Conservation (phyloP, 2,888 invertebrate species). For the Andrena camellia region DNA sequence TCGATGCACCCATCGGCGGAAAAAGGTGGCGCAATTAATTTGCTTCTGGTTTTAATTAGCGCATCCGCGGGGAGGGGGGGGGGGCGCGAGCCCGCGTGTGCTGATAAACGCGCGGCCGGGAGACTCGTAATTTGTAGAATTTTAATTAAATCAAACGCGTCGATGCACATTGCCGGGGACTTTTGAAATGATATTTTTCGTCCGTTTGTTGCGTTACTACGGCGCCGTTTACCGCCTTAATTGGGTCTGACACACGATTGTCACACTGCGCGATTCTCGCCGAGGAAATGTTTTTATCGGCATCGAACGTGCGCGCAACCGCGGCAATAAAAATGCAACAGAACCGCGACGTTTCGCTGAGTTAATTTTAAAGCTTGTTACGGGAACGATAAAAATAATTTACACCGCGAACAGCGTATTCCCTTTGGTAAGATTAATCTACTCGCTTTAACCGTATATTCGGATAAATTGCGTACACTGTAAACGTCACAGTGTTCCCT, state of each 20-base stretch:
- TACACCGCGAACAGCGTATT: constrained; percentile 13
- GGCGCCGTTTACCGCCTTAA: constrained; percentile 12
- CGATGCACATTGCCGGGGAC: constrained; percentile 21
- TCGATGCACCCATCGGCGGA: not conserved
- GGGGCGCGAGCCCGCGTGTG: not conserved
- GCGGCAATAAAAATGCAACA: constrained; percentile 1
- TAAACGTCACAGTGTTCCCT: not conserved
- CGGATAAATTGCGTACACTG: constrained; percentile 11
- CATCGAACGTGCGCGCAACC: not conserved
- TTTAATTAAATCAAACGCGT: constrained; percentile 44
- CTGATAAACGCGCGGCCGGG: not conserved
- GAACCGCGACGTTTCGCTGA: not conserved
- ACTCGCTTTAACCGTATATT: constrained; percentile 32
- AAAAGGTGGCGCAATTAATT: constrained; percentile 38
- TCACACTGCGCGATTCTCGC: not conserved
- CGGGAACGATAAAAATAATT: constrained; percentile 16
- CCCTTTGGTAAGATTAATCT: constrained; percentile 34
- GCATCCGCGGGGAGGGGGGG: not conserved
- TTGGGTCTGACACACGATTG: not conserved
- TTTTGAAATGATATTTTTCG: constrained; percentile 31
- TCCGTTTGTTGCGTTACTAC: constrained; percentile 13
- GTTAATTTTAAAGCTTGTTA: constrained; percentile 29
- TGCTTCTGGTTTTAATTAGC: constrained; percentile 37
- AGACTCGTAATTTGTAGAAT: constrained; percentile 39
- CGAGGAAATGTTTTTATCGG: constrained; percentile 5